phyloP scores from a whole-genome alignment of 1,140 invertebrate genomes.

The Orussus abietinus region DNA sequence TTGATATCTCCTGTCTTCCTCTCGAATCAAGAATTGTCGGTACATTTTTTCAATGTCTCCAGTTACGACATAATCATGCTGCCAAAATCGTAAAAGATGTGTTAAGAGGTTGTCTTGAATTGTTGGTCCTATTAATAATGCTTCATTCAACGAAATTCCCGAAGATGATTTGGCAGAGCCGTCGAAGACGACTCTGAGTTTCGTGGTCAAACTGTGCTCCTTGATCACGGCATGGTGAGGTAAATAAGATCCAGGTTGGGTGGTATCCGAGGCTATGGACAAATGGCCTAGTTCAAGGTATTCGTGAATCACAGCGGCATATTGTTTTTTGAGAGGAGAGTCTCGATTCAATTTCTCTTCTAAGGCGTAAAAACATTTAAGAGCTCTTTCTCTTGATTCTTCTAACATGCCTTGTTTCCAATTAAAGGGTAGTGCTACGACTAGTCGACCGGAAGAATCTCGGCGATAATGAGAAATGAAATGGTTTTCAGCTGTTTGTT shows the following conservation, averaged over 20 bases:
- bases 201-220: conserved; percentile 21
- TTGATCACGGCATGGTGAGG: conserved; percentile 33
- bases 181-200: conserved; percentile 29
- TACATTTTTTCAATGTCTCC: conserved; percentile 48
- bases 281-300: conserved; percentile 27
- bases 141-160: conserved; percentile 28
- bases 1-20: conserved; percentile 31
- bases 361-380: conserved; percentile 10
- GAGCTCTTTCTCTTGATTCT: conserved; percentile 2
- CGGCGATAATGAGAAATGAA: conserved; percentile 20
- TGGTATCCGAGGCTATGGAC: conserved; percentile 1
- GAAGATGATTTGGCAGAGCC: conserved; percentile 19
- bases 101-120: conserved; percentile 31
- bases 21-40: conserved; percentile 30
- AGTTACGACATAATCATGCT: conserved; percentile 28
- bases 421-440: conserved; percentile 28
- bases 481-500: conserved; percentile 22
- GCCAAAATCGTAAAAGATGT: conserved; percentile 31
- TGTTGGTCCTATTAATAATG: conserved; percentile 23
- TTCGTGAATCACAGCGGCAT: conserved; percentile 20
- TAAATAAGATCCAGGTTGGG: conserved; percentile 21
- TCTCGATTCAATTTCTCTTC: conserved; percentile 18
- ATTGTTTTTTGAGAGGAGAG: conserved; percentile 13
- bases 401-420: conserved; percentile 7
- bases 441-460: conserved; percentile 22